phyloP scores from a whole-genome alignment of 37 sponge, comb jelly and placozoan species.

The Beroe forskalii region DNA sequence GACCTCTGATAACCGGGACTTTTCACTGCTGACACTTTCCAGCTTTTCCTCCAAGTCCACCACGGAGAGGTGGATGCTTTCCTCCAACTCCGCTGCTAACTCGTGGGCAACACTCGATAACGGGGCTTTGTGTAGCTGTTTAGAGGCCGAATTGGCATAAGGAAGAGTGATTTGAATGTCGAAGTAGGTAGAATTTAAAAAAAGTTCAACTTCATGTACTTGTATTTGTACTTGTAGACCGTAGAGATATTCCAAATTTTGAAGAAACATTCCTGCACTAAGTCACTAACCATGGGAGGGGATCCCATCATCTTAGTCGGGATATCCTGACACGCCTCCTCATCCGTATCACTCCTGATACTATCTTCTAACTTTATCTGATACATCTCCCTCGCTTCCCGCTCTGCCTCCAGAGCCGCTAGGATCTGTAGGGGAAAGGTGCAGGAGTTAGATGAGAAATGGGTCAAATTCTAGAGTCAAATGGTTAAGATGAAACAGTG shows the following conservation, averaged over 20 bases:
- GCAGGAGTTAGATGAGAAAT: not conserved
- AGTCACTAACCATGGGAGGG: constrained; percentile 46
- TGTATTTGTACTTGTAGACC: too few species aligned
- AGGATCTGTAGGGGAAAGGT: not conserved
- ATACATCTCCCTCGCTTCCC: constrained; percentile 22
- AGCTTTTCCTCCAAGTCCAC: constrained; percentile 46
- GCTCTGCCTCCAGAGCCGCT: constrained; percentile 19
- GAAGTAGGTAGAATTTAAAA: too few species aligned
- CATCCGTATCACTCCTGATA: constrained; percentile 14
- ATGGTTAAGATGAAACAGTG: too few species aligned
- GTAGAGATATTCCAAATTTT: too few species aligned
- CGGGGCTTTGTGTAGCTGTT: constrained; percentile 10
- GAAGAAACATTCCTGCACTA: too few species aligned
- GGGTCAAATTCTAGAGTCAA: too few species aligned
- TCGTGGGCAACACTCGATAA: constrained; percentile 63
- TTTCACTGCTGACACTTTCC: constrained; percentile 43
- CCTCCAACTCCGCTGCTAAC: constrained; percentile 45
- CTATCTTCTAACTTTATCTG: constrained; percentile 43
- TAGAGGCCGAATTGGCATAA: too few species aligned
- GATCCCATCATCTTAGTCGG: constrained; percentile 47
- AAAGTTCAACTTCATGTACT: too few species aligned
- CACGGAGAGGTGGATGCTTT: constrained; percentile 49
- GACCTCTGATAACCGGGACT: constrained; percentile 13
- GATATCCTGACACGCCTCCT: not conserved
- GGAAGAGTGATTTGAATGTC: too few species aligned